These are phyloP conservation scores for Syndactyla subalaris DNA, from an alignment of 2,797 vertebrate species.

Conservation along the genomic window DNA sequence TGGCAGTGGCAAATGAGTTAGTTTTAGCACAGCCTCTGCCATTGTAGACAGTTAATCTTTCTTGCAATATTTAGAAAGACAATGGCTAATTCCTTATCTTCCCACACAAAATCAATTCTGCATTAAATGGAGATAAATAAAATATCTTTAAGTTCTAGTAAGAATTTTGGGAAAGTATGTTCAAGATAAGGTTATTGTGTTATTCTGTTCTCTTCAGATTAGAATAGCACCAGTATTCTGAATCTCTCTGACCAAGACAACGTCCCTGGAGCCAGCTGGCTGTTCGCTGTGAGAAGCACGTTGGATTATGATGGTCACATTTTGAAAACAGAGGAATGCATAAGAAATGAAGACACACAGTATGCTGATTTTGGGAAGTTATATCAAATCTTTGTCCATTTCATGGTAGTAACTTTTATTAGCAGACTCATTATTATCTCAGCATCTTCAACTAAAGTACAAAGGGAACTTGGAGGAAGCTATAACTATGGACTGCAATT, in stretches of 20 bases:
- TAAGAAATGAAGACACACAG: not conserved
- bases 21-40: not conserved
- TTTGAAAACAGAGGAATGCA: not conserved
- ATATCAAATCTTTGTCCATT: not conserved
- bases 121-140: not conserved
- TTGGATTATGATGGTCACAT: not conserved
- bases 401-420: not conserved
- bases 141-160: not conserved
- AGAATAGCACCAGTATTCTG: not conserved
- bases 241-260: not conserved
- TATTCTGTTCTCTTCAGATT: not conserved
- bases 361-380: not conserved
- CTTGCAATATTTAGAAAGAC: not conserved
- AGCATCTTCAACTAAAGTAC: not conserved
- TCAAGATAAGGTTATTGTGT: not conserved
- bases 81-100: not conserved
- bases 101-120: slow-evolving; percentile 10
- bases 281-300: not conserved
- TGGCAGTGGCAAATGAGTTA: not conserved
- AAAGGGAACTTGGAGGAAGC: not conserved
- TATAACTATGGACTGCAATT: not conserved
- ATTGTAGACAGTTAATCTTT: not conserved
- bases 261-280: not conserved
- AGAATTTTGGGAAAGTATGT: not conserved
- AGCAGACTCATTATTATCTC: not conserved